These are phyloP conservation scores for Troglohyphantes excavatus DNA, from an alignment of 2,888 invertebrate genomes.

Conservation along the genomic window DNA sequence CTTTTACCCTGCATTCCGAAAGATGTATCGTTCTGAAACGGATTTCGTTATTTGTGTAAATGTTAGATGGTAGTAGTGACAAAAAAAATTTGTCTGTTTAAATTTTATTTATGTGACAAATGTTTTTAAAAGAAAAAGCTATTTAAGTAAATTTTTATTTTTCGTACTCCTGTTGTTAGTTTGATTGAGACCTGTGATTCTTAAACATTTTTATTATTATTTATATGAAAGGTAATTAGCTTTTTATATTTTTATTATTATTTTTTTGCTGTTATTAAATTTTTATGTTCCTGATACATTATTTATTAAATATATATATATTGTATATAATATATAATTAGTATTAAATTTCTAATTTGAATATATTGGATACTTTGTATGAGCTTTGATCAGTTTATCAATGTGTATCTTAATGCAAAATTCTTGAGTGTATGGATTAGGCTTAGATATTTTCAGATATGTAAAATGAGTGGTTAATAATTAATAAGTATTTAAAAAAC, in stretches of 20 bases:
- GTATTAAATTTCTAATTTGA: slow-evolving; percentile 4
- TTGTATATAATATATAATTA: background rate
- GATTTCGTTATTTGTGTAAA: background rate
- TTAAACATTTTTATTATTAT: slow-evolving; percentile 32
- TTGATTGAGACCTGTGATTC: slow-evolving; percentile 50
- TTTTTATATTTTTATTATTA: slow-evolving; percentile 24
- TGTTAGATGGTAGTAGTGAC: background rate
- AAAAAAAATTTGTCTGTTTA: background rate
- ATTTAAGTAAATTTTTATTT: slow-evolving; percentile 7
- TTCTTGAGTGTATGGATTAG: slow-evolving; percentile 22
- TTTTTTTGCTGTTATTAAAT: slow-evolving; percentile 18
- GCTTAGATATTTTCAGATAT: too few relatives aligned
- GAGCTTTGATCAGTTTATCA: background rate
- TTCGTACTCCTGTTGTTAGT: slow-evolving; percentile 37
- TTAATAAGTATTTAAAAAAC: too few relatives aligned
- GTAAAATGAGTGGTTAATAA: too few relatives aligned
- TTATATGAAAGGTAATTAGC: slow-evolving; percentile 20
- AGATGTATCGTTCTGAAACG: background rate
- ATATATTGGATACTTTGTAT: background rate
- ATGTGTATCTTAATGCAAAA: background rate
- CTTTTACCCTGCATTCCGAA: too few relatives aligned
- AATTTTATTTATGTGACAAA: slow-evolving; percentile 14
- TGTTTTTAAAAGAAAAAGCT: slow-evolving; percentile 11
- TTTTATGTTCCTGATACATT: slow-evolving; percentile 26
- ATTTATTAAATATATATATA: slow-evolving; percentile 38